These are phyloP conservation scores for Takifugu bimaculatus DNA, from an alignment of 2,113 vertebrate genomes.

Conservation along the genomic window DNA sequence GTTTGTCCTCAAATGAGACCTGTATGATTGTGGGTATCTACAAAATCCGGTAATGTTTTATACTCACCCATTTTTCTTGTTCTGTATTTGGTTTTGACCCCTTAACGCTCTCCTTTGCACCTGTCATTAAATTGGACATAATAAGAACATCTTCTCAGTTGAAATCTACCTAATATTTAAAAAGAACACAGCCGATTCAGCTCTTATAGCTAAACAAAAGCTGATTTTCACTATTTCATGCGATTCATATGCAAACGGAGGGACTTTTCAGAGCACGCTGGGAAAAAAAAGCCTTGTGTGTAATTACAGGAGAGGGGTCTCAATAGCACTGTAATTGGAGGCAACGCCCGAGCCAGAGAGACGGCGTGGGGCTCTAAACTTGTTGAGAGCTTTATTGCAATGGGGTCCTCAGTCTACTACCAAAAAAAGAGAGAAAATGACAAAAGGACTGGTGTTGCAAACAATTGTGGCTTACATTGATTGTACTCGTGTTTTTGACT, in stretches of 20 bases:
- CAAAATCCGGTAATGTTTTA: too few relatives aligned
- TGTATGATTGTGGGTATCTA: too few relatives aligned
- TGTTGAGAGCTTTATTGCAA: slow-evolving; percentile 65
- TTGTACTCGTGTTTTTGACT: slow-evolving; percentile 68
- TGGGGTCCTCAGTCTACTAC: slow-evolving; percentile 54
- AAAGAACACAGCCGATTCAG: slow-evolving; percentile 4
- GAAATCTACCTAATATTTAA: slow-evolving; percentile 17
- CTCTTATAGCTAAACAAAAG: slow-evolving; percentile 34
- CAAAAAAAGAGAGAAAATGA: slow-evolving; percentile 52
- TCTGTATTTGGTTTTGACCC: neutral
- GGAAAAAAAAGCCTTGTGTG: slow-evolving; percentile 46
- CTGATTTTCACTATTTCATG: slow-evolving; percentile 21
- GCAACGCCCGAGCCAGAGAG: slow-evolving; percentile 51
- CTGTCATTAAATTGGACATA: neutral
- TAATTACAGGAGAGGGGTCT: slow-evolving; percentile 65
- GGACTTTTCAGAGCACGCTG: slow-evolving; percentile 31
- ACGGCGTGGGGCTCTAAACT: slow-evolving; percentile 47
- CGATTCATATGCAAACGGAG: slow-evolving; percentile 56
- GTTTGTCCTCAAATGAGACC: too few relatives aligned
- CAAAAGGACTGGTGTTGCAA: slow-evolving; percentile 49
- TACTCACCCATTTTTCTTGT: too few relatives aligned
- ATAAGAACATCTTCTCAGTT: neutral
- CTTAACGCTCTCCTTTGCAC: neutral
- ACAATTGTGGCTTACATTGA: slow-evolving; percentile 65
- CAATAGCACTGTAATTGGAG: slow-evolving; percentile 62